Evolutionary conservation across 2,888 invertebrate species (phyloP), one percentile per base, ranked within the genome.

Genomic region (Caenorhabditis sp.): DNA sequence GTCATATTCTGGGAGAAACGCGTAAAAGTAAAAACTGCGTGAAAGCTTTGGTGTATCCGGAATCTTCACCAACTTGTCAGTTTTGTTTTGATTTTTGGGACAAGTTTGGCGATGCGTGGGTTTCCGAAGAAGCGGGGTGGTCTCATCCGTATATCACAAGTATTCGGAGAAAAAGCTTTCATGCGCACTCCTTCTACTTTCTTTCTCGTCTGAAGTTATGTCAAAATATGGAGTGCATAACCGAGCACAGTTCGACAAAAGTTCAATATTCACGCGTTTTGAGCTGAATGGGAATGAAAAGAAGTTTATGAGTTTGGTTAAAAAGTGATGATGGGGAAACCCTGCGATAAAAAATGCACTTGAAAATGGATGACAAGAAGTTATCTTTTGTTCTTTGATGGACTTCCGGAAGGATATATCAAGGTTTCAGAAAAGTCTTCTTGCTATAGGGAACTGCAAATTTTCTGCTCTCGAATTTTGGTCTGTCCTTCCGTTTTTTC

Each of bases 31-130:
- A 24, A 54, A 54, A 22, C 24, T 10, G 54, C 6, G 10, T 38
- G 26, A 47, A 66, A 44, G 24, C 68, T 68, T 68, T 59, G 68
- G 76, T 51, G 68, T 76, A 69, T 77, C 69, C 61, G 49, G 66
- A 76, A 68, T 70, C 64, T 79, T 19, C 61, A 70, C 63, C 79
- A 70, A 79, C 70, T 70, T 79, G 79, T 79, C 79, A 70, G 63
- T 79, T 79, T 79, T 79, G 70, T 79, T 79, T 79, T 69, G 61
- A 77, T 70, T 70, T 64, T 14, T 16, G 12, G 19, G 68, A 68
- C 47, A 58, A 19, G 47, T 56, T 66, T 58, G 31, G 22, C 14
- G 26, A 61, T 61, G 79, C 79, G 79, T 63, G 79, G 63, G 70
- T 63, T 70, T 69, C 28, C 38, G 35, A 47, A n/a, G n/a, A n/a